Evolutionary conservation across 2,113 vertebrate species (phyloP).

Genomic region (Chelonoidis abingdonii): DNA sequence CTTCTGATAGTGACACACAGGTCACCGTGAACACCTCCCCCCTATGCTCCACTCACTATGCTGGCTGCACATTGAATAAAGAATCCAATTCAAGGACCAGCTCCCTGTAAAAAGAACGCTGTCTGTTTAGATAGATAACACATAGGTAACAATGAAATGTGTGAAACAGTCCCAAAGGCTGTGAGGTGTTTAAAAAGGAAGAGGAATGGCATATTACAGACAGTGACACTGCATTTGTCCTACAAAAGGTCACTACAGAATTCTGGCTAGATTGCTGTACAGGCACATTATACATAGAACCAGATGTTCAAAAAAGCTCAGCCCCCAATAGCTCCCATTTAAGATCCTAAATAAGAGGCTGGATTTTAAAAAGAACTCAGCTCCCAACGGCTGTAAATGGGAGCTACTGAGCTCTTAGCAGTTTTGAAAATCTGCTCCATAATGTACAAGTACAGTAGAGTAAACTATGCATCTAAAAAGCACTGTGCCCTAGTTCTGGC

Average conservation of each 20-base stretch:
- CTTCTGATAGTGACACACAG: not conserved
- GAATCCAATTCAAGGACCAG: not conserved
- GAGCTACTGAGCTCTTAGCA: not conserved
- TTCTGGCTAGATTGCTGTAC: not conserved
- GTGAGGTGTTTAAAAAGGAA: not conserved
- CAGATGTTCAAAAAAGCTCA: not conserved
- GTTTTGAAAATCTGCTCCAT: not conserved
- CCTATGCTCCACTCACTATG: not conserved
- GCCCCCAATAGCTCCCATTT: not conserved
- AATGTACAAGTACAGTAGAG: not conserved
- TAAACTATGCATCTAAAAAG: not conserved
- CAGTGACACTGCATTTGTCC: not conserved
- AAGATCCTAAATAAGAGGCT: not conserved
- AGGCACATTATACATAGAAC: not conserved
- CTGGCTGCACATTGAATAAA: not conserved
- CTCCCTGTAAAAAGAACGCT: not conserved
- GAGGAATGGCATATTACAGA: not conserved
- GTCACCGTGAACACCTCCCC: not conserved
- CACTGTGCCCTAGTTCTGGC: not conserved
- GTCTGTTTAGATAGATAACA: not conserved
- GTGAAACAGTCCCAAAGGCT: constrained; percentile 1
- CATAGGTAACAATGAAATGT: not conserved
- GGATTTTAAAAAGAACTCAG: not conserved
- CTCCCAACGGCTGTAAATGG: not conserved
- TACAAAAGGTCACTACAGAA: not conserved